phyloP scores from a whole-genome alignment of 2,888 invertebrate genomes.

The Leptopilina myrica region DNA sequence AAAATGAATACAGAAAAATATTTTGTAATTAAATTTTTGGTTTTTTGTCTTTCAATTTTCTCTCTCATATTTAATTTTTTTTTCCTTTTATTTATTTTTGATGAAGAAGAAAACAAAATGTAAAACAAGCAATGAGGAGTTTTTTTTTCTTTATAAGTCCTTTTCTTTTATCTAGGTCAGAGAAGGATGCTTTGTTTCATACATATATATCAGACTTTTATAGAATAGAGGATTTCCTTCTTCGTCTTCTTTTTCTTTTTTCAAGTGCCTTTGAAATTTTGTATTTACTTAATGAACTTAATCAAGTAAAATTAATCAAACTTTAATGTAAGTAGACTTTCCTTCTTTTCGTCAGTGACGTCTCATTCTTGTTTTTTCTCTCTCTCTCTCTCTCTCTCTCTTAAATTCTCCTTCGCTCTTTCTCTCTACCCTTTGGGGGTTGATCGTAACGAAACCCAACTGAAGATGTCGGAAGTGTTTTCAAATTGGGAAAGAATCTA shows the following conservation, averaged over 20 bases:
- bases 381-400: too few species aligned
- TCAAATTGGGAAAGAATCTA: background rate
- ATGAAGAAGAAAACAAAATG: too few species aligned
- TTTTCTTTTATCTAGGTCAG: too few species aligned
- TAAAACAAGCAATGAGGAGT: too few species aligned
- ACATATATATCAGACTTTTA: background rate
- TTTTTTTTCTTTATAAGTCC: too few species aligned
- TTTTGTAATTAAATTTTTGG: too few species aligned
- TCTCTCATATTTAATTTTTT: too few species aligned
- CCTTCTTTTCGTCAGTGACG: slow-evolving; percentile 10
- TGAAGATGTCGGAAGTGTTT: slow-evolving; percentile 12
- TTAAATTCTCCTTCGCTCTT: background rate
- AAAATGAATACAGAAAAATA: too few species aligned
- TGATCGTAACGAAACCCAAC: background rate
- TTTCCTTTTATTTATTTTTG: too few species aligned
- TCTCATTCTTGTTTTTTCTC: background rate
- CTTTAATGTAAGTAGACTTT: slow-evolving; percentile 12
- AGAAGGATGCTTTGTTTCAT: too few species aligned
- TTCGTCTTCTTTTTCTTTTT: background rate
- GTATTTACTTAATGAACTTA: slow-evolving; percentile 13
- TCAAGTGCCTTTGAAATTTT: background rate
- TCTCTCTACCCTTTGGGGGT: background rate
- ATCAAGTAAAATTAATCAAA: slow-evolving; percentile 12
- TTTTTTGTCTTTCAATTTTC: too few species aligned
- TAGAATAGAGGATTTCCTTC: background rate